phyloP scores from a whole-genome alignment of 2,113 vertebrate genomes.

The Varanus komodoensis region DNA sequence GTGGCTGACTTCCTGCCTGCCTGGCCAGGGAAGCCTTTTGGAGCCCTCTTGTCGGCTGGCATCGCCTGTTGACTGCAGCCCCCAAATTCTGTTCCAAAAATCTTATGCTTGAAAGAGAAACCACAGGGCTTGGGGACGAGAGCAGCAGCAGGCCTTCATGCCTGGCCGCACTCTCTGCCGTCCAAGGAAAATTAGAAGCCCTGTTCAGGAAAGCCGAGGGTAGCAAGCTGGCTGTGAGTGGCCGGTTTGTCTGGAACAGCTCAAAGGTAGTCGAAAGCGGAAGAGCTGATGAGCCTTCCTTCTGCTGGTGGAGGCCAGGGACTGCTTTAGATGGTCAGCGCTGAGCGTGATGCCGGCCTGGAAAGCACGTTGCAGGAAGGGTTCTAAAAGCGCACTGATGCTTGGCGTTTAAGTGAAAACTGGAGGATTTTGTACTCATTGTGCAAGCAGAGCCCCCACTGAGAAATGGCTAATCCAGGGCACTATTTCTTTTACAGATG shows the following conservation, averaged over 20 bases:
- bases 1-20: too few relatives aligned
- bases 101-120: neutral
- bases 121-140: neutral
- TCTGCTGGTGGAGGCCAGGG: neutral
- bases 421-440: neutral
- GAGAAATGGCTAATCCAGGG: too few relatives aligned
- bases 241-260: neutral
- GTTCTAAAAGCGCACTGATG: neutral
- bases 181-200: neutral
- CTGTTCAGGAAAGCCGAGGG: neutral
- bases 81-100: neutral
- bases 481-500: slow-evolving; percentile 78
- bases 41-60: too few relatives aligned
- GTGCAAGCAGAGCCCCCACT: neutral
- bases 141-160: neutral
- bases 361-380: neutral
- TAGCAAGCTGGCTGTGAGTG: too few relatives aligned
- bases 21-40: too few relatives aligned
- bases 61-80: neutral
- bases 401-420: neutral
- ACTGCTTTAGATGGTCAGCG: neutral
- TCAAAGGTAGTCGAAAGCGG: too few relatives aligned
- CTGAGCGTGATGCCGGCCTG: neutral
- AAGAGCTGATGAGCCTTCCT: neutral
- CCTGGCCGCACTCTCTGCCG: neutral